Percentiles rank a stretch among this genome's conserved stretches.
Evolutionary conservation across 1,140 invertebrate species (phyloP).

Genomic region (Drosophila parabipectinata): DNA sequence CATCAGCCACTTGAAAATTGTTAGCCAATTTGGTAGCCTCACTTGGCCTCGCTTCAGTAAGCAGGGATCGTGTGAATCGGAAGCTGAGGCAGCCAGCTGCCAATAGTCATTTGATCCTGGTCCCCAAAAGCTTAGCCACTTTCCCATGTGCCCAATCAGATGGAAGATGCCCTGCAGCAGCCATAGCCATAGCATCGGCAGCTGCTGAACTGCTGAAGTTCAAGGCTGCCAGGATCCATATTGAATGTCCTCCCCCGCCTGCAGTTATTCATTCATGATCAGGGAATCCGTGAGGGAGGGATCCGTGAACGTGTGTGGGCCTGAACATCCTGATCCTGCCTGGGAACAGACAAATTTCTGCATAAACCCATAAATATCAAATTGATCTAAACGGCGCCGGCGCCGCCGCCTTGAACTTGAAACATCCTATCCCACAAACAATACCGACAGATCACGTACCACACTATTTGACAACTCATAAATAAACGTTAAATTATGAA

Average conservation of each 20-base stretch:
- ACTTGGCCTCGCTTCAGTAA: constrained; percentile 55
- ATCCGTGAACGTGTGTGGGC: constrained; percentile 57
- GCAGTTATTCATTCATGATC: constrained; percentile 28
- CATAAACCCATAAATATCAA: constrained; percentile 84
- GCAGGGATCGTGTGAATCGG: constrained; percentile 43
- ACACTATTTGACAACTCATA: constrained; percentile 75
- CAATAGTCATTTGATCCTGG: constrained; percentile 73
- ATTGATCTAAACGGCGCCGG: constrained; percentile 75
- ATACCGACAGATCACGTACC: constrained; percentile 60
- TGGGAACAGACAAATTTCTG: constrained; percentile 75
- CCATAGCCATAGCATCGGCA: constrained; percentile 4
- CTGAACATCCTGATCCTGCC: constrained; percentile 36
- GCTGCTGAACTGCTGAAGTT: constrained; percentile 57
- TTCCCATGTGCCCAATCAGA: constrained; percentile 73
- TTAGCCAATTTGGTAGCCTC: constrained; percentile 68
- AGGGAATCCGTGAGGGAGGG: neutral
- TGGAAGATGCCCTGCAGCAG: constrained; percentile 55
- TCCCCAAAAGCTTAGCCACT: constrained; percentile 63
- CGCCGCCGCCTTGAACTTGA: constrained; percentile 74
- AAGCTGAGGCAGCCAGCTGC: constrained; percentile 53
- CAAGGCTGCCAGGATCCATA: constrained; percentile 70
- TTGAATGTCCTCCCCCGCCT: constrained; percentile 58
- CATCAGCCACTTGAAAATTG: constrained; percentile 63
- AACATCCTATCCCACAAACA: constrained; percentile 26
- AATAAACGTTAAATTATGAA: constrained; percentile 82